phyloP scores from a whole-genome alignment of 1,140 invertebrate genomes.

The Tenebrio molitor region DNA sequence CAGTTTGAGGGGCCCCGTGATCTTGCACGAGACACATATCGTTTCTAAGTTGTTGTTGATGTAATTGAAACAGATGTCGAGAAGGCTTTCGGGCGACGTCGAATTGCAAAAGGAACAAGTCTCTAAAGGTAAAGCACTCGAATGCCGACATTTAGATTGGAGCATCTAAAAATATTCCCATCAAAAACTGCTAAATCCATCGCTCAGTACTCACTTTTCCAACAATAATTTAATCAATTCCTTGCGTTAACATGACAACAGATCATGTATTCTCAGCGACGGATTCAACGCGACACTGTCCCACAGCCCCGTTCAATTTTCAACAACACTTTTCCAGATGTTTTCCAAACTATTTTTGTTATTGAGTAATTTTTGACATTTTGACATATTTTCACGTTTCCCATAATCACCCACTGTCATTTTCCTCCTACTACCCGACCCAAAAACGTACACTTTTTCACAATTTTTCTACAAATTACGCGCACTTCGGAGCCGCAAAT shows the following conservation, averaged over 20 bases:
- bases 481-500: too few species aligned
- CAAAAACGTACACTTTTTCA: conserved; percentile 20
- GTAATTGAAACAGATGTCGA: conserved; percentile 75
- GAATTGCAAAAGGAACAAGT: conserved; percentile 63
- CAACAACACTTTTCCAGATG: conserved; percentile 53
- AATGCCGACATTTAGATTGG: conserved; percentile 63
- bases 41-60: conserved; percentile 75
- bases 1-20: conserved; percentile 65
- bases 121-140: conserved; percentile 59
- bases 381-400: conserved; percentile 37
- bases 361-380: conserved; percentile 53
- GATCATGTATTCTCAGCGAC: conserved; percentile 16
- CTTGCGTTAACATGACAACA: conserved; percentile 26
- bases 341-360: conserved; percentile 59
- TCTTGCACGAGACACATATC: conserved; percentile 68
- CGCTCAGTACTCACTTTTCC: conserved; percentile 1
- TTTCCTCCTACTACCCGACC: conserved; percentile 12
- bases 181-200: not conserved
- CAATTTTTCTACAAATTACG: not conserved
- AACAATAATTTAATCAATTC: conserved; percentile 24
- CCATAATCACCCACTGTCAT: conserved; percentile 21
- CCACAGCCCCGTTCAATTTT: conserved; percentile 11
- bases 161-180: conserved; percentile 60
- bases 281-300: conserved; percentile 12
- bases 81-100: conserved; percentile 66